Conservation (phyloP, 2,113 vertebrate species). For the Hemicordylus capensis region DNA sequence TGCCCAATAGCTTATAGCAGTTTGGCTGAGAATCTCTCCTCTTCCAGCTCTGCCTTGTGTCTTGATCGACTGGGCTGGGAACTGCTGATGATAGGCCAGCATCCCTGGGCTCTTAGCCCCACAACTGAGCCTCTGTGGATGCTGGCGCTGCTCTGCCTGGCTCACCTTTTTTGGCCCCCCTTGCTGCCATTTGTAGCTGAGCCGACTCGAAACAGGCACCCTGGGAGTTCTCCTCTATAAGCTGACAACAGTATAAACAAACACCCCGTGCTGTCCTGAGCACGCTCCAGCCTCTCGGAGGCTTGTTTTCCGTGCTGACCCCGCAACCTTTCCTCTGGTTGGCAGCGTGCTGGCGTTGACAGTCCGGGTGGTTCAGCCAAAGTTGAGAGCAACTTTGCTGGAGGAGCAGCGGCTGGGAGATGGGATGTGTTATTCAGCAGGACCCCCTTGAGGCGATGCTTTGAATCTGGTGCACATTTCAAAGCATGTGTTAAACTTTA, state of each 20-base stretch:
- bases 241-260: conserved; percentile 66
- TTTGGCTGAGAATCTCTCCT: too few relatives aligned
- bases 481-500: conserved; percentile 78
- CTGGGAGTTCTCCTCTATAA: conserved; percentile 47
- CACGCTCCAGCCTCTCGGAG: conserved; percentile 42
- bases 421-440: conserved; percentile 71
- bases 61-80: background rate
- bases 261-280: conserved; percentile 48
- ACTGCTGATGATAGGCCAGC: background rate
- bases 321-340: conserved; percentile 73
- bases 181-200: background rate
- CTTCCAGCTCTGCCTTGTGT: background rate
- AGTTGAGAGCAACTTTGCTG: conserved; percentile 78
- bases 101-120: background rate
- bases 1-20: too few relatives aligned
- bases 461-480: conserved; percentile 79
- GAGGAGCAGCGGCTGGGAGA: conserved; percentile 68
- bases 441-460: conserved; percentile 73
- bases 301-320: conserved; percentile 64
- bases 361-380: conserved; percentile 77
- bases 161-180: background rate
- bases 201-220: background rate
- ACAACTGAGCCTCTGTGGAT: rapidly evolving
- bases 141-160: background rate
- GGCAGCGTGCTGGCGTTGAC: conserved; percentile 76